These are phyloP conservation scores for Drosophila gunungcola DNA, from an alignment of 1,140 invertebrate species.

Conservation along the genomic window DNA sequence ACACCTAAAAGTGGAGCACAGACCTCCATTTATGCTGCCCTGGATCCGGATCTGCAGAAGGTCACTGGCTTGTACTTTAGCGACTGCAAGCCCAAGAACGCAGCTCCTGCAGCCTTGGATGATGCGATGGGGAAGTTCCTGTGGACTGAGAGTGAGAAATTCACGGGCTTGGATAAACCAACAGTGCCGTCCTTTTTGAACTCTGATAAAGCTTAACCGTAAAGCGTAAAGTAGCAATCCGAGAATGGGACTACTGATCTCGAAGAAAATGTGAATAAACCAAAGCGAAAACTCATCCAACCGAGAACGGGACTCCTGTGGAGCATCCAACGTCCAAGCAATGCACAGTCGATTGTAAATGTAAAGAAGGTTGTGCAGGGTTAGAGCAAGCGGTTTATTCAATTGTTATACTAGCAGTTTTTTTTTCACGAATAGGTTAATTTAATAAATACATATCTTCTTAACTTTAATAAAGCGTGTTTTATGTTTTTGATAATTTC, in stretches of 20 bases:
- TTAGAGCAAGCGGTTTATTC: slow-evolving; percentile 57
- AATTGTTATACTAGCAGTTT: slow-evolving; percentile 35
- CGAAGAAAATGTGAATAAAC: too few relatives aligned
- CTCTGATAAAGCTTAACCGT: too few relatives aligned
- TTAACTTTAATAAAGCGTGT: slow-evolving; percentile 37
- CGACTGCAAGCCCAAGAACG: slow-evolving; percentile 87
- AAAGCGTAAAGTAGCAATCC: too few relatives aligned
- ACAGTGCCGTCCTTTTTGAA: too few relatives aligned
- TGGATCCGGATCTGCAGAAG: slow-evolving; percentile 88
- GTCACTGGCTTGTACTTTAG: slow-evolving; percentile 92
- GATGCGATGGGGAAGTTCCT: slow-evolving; percentile 88
- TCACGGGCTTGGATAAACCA: slow-evolving; percentile 18
- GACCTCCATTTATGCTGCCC: slow-evolving; percentile 89
- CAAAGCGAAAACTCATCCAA: too few relatives aligned
- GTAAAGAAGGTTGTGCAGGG: slow-evolving; percentile 4
- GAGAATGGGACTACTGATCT: too few relatives aligned
- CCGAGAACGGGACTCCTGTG: too few relatives aligned
- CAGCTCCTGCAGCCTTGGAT: slow-evolving; percentile 87
- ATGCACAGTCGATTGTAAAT: neutral
- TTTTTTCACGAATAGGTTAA: slow-evolving; percentile 28
- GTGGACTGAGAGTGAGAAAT: slow-evolving; percentile 92
- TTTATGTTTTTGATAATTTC: slow-evolving; percentile 24
- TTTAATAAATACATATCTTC: slow-evolving; percentile 62
- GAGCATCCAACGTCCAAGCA: too few relatives aligned
- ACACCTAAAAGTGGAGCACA: slow-evolving; percentile 90